Evolutionary conservation across 2,113 vertebrate species (phyloP).

Genomic region (Eretmochelys imbricata): DNA sequence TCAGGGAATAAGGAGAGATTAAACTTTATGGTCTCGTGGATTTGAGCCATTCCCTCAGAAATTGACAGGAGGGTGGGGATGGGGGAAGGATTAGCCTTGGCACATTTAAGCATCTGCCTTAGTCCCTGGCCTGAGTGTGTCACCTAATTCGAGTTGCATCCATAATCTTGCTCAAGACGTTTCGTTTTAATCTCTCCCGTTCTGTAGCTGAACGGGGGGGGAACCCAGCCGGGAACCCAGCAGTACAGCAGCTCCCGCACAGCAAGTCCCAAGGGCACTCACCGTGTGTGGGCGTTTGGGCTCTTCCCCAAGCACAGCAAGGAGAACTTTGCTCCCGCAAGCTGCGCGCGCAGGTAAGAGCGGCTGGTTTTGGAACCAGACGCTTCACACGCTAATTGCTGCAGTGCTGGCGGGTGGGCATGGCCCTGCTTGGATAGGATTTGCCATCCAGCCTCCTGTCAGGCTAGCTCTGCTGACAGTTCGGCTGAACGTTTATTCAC

Average conservation of each 20-base stretch:
- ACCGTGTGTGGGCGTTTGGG: accelerated
- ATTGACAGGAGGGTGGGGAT: neutral
- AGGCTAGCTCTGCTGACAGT: neutral
- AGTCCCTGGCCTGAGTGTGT: neutral
- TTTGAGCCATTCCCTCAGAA: neutral
- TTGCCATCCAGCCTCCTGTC: neutral
- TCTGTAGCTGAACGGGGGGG: neutral
- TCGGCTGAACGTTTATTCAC: neutral
- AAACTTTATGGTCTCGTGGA: accelerated
- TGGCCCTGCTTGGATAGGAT: accelerated
- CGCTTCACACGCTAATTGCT: neutral
- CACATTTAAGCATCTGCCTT: neutral
- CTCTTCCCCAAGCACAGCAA: accelerated
- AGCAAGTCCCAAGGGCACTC: accelerated
- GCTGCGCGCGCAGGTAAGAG: neutral
- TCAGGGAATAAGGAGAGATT: neutral
- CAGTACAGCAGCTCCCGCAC: accelerated
- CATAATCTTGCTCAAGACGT: neutral
- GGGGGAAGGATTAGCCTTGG: neutral
- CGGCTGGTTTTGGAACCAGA: neutral
- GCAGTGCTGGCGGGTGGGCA: neutral
- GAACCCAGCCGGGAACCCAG: neutral
- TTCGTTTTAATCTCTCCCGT: neutral
- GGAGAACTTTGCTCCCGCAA: neutral
- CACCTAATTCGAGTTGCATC: neutral